A percentile compares a stretch with the other conserved stretches of the same genome.
Conservation (phyloP, 2,797 vertebrate genomes). For the Pelochelys cantorii region DNA sequence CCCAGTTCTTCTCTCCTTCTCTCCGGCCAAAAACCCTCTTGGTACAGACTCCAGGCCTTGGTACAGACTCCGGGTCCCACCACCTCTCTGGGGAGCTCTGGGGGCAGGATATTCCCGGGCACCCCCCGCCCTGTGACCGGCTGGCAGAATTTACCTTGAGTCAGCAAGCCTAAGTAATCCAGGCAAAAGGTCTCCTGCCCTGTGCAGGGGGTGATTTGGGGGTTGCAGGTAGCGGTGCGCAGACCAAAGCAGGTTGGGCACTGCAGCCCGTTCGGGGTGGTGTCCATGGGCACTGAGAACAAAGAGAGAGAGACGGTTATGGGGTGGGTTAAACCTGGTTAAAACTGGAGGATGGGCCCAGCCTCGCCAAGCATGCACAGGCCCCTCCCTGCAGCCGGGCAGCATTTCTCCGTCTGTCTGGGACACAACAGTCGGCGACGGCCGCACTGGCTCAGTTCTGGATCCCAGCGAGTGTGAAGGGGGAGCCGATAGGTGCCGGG, state of each 20-base stretch:
- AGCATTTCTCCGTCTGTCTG: background rate
- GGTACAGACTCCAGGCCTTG: too few relatives aligned
- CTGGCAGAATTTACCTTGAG: background rate
- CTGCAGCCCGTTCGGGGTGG: background rate
- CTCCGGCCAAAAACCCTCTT: too few relatives aligned
- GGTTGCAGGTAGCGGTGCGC: rapidly evolving
- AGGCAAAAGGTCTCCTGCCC: rapidly evolving
- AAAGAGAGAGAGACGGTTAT: background rate
- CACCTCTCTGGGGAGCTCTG: rapidly evolving
- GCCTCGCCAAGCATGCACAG: rapidly evolving
- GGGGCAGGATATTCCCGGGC: rapidly evolving
- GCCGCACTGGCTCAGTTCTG: background rate
- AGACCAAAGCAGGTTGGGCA: background rate
- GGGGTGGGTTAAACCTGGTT: rapidly evolving
- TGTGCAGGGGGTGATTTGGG: rapidly evolving
- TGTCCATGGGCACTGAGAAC: background rate
- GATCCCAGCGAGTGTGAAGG: background rate
- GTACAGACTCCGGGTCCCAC: background rate
- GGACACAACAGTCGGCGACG: background rate
- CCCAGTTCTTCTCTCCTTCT: background rate
- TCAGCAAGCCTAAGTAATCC: background rate
- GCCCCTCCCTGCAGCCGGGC: rapidly evolving
- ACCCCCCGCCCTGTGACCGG: rapidly evolving
- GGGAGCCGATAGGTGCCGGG: background rate
- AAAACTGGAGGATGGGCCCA: rapidly evolving